Evolutionary conservation across 2,113 vertebrate species (phyloP).

Genomic region (Pygathrix nemaeus): DNA sequence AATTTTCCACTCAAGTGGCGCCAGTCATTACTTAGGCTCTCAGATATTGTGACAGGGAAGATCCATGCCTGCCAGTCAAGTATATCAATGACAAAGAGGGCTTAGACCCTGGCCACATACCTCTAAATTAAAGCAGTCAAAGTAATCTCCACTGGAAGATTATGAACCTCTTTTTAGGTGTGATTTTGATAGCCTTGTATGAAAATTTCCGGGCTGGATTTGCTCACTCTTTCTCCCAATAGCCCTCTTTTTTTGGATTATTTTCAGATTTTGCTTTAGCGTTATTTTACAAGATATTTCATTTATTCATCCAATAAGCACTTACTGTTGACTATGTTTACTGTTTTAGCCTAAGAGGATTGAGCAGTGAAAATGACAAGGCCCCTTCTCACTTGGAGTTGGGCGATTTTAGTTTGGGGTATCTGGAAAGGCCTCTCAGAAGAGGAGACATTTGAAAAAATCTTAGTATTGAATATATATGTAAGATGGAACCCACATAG

Average conservation of each 20-base stretch:
- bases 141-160: conserved; percentile 83
- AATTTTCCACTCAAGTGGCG: conserved; percentile 87
- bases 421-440: background rate
- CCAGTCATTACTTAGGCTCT: conserved; percentile 89
- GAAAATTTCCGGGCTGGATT: background rate
- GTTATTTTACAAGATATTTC: background rate
- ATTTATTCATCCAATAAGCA: background rate
- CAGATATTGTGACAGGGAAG: conserved; percentile 88
- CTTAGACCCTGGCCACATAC: conserved; percentile 84
- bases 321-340: background rate
- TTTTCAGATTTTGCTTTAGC: conserved; percentile 33
- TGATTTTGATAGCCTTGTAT: conserved; percentile 37
- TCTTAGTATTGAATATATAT: background rate
- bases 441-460: background rate
- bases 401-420: background rate
- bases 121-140: conserved; percentile 92
- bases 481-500: background rate
- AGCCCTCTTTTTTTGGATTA: background rate
- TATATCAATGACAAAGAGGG: conserved; percentile 89
- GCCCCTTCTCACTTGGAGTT: background rate
- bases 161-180: conserved; percentile 87
- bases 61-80: conserved; percentile 91
- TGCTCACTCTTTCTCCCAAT: background rate
- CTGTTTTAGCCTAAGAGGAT: background rate
- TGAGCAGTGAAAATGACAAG: background rate